Conservation (phyloP, 2,888 invertebrate genomes). For the Cheilosia pagana region DNA sequence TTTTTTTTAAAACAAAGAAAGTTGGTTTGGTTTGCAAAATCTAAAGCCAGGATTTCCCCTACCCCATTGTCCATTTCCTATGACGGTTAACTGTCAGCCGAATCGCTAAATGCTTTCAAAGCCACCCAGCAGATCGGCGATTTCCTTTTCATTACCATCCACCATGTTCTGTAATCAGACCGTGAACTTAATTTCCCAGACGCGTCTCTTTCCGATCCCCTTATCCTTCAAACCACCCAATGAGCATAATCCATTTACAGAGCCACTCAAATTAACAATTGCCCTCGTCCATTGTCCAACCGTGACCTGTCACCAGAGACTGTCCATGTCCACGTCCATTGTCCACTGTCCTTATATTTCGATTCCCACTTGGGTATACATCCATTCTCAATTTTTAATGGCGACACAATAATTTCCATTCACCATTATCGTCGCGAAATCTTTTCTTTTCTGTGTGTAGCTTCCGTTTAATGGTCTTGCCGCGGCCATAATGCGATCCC, state of each 20-base stretch:
- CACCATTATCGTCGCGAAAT: not conserved
- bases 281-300: not conserved
- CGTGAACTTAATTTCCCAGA: too few species aligned
- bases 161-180: too few species aligned
- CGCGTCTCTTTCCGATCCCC: too few species aligned
- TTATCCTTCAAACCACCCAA: not conserved
- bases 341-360: constrained; percentile 11
- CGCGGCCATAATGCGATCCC: constrained; percentile 6
- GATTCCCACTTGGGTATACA: constrained; percentile 6
- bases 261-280: constrained; percentile 15
- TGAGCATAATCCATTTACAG: constrained; percentile 1
- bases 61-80: too few species aligned
- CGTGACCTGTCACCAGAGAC: not conserved
- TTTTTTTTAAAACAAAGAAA: too few species aligned
- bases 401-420: constrained; percentile 38
- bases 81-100: too few species aligned
- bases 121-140: too few species aligned
- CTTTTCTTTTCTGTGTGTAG: not conserved
- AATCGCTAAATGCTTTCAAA: too few species aligned
- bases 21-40: too few species aligned
- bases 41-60: too few species aligned
- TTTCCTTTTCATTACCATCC: too few species aligned
- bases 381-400: constrained; percentile 36
- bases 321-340: not conserved
- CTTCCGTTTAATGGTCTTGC: constrained; percentile 23